Conservation (phyloP, 92 coral and sea anemone species). For the Heliopora coerulea region DNA sequence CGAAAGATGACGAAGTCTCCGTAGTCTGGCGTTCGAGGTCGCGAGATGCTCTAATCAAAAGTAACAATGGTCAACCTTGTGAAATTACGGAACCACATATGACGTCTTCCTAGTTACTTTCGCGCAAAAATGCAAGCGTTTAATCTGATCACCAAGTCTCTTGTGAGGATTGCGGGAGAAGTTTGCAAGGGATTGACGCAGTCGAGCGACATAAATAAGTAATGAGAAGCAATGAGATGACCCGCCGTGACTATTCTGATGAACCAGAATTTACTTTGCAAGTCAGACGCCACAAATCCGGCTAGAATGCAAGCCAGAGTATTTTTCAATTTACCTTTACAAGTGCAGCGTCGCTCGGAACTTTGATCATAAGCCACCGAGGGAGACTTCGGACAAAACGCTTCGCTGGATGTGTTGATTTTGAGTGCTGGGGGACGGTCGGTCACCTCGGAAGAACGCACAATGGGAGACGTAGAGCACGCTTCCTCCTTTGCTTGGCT, state of each 20-base stretch:
- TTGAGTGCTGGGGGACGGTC: constrained; percentile 4
- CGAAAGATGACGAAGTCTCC: no score
- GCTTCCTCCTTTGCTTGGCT: constrained; percentile 1
- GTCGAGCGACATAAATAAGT: background rate
- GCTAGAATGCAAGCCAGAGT: background rate
- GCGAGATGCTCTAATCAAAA: no score
- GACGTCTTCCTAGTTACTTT: no score
- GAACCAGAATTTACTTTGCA: background rate
- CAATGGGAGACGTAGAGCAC: constrained; percentile 7
- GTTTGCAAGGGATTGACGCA: no score
- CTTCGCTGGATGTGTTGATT: background rate
- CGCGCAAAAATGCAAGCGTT: no score
- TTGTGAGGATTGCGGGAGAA: no score
- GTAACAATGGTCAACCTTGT: no score
- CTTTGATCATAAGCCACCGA: background rate
- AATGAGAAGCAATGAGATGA: background rate
- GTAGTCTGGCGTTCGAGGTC: no score
- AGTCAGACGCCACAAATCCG: background rate
- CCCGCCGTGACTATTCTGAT: background rate
- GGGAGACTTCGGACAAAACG: background rate
- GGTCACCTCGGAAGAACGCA: constrained; percentile 21
- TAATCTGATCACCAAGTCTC: no score
- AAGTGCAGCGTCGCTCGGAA: background rate
- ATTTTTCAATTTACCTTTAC: background rate
- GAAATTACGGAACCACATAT: no score